Percentiles rank a stretch among this genome's conserved stretches.
These are phyloP conservation scores for Erythrocercus mccallii DNA, from an alignment of 2,113 vertebrate species.

Conservation along the genomic window DNA sequence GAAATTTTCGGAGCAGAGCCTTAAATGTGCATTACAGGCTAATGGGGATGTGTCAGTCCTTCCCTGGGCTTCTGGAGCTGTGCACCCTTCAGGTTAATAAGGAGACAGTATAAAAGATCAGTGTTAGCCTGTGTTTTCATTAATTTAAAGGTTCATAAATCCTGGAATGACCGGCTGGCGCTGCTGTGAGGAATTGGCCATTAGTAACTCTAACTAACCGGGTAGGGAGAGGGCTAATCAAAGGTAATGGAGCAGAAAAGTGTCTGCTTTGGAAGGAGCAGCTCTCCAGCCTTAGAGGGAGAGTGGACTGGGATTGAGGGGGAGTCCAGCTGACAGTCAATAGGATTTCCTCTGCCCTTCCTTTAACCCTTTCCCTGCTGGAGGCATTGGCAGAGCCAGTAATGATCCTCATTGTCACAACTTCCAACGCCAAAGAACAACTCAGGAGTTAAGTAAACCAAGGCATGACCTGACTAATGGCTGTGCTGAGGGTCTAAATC, in stretches of 20 bases:
- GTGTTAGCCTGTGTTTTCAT: conserved; percentile 22
- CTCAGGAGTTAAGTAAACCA: not conserved
- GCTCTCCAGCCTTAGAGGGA: not conserved
- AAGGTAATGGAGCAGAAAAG: conserved; percentile 63
- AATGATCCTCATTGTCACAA: not conserved
- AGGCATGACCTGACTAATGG: not conserved
- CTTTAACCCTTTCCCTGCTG: not conserved
- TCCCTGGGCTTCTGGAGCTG: not conserved
- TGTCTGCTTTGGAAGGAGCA: conserved; percentile 10
- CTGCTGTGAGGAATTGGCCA: conserved; percentile 10
- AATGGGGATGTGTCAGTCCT: not conserved
- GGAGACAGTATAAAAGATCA: not conserved
- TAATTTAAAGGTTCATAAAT: conserved; percentile 54
- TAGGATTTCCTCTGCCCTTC: not conserved
- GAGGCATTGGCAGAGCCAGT: not conserved
- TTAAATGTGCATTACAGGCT: not conserved
- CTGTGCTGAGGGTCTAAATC: not conserved
- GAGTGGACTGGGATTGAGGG: not conserved
- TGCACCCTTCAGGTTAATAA: not conserved
- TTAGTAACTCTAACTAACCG: conserved; percentile 40
- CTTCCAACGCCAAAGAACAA: not conserved
- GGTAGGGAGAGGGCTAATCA: conserved; percentile 35
- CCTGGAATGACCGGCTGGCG: not conserved
- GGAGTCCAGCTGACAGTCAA: not conserved
- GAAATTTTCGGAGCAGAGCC: not conserved